These are phyloP conservation scores for Drosophila virilis DNA, from an alignment of 1,140 invertebrate species.

Conservation along the genomic window DNA sequence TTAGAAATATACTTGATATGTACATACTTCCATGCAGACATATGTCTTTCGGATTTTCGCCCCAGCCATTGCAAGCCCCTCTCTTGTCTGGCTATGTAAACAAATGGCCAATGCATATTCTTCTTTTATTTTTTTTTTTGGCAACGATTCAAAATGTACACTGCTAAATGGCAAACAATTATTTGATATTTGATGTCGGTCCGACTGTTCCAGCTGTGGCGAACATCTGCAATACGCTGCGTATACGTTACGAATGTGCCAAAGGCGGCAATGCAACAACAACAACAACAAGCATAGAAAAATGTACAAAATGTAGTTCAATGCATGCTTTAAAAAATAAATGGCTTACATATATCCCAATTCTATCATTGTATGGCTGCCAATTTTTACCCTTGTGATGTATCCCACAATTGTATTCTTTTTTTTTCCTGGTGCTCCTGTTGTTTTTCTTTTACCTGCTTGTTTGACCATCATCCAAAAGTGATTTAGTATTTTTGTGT, in stretches of 20 bases:
- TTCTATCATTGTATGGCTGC: constrained; percentile 12
- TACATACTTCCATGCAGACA: background rate
- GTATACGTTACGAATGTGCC: constrained; percentile 53
- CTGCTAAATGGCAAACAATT: constrained; percentile 62
- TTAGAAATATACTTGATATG: background rate
- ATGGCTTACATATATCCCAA: constrained; percentile 8
- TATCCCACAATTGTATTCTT: constrained; percentile 8
- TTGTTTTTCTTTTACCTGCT: constrained; percentile 9
- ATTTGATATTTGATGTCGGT: constrained; percentile 63
- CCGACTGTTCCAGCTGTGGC: constrained; percentile 12
- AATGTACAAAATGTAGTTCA: constrained; percentile 1
- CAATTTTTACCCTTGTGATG: constrained; percentile 16
- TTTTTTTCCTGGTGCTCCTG: background rate
- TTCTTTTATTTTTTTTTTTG: constrained; percentile 51
- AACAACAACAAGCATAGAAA: constrained; percentile 9
- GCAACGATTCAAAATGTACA: constrained; percentile 58
- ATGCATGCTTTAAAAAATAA: constrained; percentile 16
- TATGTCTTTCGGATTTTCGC: constrained; percentile 8
- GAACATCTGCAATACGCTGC: constrained; percentile 34
- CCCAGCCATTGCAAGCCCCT: background rate
- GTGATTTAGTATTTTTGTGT: constrained; percentile 27
- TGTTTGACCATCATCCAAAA: constrained; percentile 21
- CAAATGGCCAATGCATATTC: constrained; percentile 40
- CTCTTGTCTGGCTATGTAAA: constrained; percentile 18
- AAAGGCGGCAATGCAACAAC: constrained; percentile 17